Percentiles rank a stretch among this genome's conserved stretches.
These are phyloP conservation scores for Thecophora atra DNA, from an alignment of 2,888 invertebrate genomes.

Conservation along the genomic window DNA sequence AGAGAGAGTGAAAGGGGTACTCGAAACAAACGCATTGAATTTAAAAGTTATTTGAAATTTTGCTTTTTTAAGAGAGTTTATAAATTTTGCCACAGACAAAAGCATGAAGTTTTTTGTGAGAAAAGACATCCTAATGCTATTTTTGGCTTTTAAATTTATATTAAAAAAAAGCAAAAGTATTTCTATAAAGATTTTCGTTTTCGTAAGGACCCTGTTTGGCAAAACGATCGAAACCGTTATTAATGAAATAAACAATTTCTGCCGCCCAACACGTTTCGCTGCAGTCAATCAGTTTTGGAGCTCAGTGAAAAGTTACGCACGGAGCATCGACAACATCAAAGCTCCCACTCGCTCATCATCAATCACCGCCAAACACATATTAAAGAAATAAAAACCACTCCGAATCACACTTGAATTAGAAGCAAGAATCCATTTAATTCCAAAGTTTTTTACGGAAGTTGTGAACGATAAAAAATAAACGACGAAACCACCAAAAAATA, in stretches of 20 bases:
- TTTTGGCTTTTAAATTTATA: neutral
- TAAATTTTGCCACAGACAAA: too few species aligned
- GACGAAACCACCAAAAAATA: neutral
- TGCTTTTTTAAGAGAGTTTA: neutral
- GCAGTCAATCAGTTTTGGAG: neutral
- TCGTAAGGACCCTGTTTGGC: neutral
- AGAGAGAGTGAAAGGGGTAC: too few species aligned
- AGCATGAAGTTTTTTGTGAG: neutral
- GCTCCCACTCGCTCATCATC: neutral
- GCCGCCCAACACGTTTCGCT: neutral
- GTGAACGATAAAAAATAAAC: too few species aligned
- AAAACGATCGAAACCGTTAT: neutral
- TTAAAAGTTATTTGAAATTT: too few species aligned
- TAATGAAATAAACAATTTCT: slow-evolving; percentile 11
- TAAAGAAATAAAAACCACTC: neutral
- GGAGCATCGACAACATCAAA: slow-evolving; percentile 5
- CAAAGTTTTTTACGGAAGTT: slow-evolving; percentile 12
- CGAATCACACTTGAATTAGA: neutral
- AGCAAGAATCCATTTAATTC: neutral
- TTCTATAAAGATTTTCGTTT: neutral
- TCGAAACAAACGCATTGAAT: too few species aligned
- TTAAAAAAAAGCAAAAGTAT: neutral
- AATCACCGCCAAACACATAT: too few species aligned
- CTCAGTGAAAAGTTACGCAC: slow-evolving; percentile 25
- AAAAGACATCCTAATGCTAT: neutral